These are phyloP conservation scores for Camelus dromedarius DNA, from an alignment of 2,113 vertebrate genomes.

Conservation along the genomic window DNA sequence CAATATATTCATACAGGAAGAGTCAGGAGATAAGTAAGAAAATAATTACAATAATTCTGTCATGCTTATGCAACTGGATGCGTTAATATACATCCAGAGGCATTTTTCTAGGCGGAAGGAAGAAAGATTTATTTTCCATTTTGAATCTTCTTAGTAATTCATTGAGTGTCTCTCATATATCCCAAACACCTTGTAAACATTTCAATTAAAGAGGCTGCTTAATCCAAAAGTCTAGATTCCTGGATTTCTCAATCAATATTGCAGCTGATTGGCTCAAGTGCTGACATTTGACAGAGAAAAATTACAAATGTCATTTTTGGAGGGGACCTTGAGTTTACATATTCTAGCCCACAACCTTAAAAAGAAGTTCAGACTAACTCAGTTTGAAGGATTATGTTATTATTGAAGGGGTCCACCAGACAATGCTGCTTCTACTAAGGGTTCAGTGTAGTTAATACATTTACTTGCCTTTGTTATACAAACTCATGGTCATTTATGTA, in stretches of 20 bases:
- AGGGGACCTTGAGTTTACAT: not conserved
- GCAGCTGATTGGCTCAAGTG: not conserved
- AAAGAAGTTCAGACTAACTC: not conserved
- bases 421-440: not conserved
- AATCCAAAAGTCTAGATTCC: constrained; percentile 18
- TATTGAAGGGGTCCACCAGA: not conserved
- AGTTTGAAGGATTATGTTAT: not conserved
- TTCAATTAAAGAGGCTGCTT: constrained; percentile 69
- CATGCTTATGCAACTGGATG: constrained; percentile 77
- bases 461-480: not conserved
- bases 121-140: constrained; percentile 66
- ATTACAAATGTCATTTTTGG: not conserved
- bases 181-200: constrained; percentile 59
- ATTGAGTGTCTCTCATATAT: constrained; percentile 34
- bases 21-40: constrained; percentile 80
- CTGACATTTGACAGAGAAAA: not conserved
- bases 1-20: constrained; percentile 77
- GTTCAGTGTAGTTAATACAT: not conserved
- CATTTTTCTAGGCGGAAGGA: constrained; percentile 74
- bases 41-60: constrained; percentile 83
- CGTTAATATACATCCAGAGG: constrained; percentile 79
- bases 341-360: not conserved
- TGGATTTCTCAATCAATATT: constrained; percentile 35
- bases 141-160: constrained; percentile 67
- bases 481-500: not conserved